Percentiles rank a stretch among this genome's conserved stretches.
phyloP scores from a whole-genome alignment of 2,113 vertebrate species.

The Tamias sibiricus region DNA sequence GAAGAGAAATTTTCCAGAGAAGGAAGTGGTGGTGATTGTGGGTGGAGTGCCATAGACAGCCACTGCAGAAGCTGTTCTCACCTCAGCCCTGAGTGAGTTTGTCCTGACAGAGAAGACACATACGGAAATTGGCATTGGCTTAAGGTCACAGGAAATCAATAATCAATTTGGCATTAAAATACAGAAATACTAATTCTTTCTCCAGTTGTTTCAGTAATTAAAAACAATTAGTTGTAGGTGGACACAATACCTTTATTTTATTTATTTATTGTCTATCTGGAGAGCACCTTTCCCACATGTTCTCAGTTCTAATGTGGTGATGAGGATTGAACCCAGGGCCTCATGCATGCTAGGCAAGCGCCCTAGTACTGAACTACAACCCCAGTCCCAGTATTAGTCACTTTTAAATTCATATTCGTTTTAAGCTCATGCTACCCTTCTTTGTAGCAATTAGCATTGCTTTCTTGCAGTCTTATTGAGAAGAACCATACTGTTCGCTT shows the following conservation, averaged over 20 bases:
- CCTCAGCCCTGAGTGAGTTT: neutral
- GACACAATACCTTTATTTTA: too few species aligned
- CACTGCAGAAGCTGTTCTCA: neutral
- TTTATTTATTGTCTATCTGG: too few species aligned
- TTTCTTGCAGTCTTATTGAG: neutral
- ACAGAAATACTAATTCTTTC: neutral
- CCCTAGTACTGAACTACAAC: neutral
- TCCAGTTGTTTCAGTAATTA: neutral
- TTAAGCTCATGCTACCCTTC: neutral
- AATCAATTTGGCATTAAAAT: neutral
- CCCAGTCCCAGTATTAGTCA: neutral
- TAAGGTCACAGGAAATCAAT: neutral
- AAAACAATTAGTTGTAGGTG: too few species aligned
- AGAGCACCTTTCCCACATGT: too few species aligned
- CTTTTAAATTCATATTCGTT: neutral
- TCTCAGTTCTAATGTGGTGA: neutral
- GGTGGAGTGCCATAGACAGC: neutral
- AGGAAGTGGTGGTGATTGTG: neutral
- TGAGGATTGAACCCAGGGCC: neutral
- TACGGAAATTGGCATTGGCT: neutral
- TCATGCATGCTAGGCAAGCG: neutral
- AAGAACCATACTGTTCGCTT: neutral
- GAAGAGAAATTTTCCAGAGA: neutral
- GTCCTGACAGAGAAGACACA: neutral
- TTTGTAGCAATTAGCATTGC: neutral